Conservation (phyloP, 2,888 invertebrate species). For the Drosophila bunnanda region DNA sequence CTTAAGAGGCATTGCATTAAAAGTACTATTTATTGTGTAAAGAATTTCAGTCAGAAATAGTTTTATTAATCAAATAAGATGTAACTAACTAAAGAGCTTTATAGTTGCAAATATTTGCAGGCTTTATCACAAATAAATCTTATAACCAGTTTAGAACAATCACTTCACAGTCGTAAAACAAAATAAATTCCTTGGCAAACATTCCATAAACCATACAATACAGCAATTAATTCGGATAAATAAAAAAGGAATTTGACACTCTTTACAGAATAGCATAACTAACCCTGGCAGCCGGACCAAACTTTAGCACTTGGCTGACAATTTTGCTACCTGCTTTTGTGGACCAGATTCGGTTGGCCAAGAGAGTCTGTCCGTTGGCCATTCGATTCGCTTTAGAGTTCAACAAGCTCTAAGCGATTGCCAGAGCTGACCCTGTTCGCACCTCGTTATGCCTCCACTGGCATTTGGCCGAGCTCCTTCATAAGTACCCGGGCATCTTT, state of each 20-base stretch:
- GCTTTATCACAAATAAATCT: too few species aligned
- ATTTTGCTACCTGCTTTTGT: constrained; percentile 9
- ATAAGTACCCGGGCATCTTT: constrained; percentile 33
- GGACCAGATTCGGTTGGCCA: constrained; percentile 37
- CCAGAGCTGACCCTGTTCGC: constrained; percentile 67
- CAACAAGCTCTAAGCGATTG: constrained; percentile 27
- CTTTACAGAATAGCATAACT: constrained; percentile 9
- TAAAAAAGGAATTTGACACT: constrained; percentile 6
- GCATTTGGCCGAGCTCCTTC: constrained; percentile 37
- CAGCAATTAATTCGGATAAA: constrained; percentile 4
- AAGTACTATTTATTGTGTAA: too few species aligned
- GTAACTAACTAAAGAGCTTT: background rate
- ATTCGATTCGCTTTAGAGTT: constrained; percentile 7
- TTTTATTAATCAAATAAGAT: background rate
- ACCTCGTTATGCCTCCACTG: constrained; percentile 61
- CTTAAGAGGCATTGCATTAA: too few species aligned
- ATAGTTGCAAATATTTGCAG: background rate
- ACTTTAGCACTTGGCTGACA: constrained; percentile 30
- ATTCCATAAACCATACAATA: constrained; percentile 7
- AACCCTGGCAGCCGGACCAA: background rate
- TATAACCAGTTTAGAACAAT: background rate
- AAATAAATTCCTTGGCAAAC: background rate
- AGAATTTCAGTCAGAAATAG: background rate
- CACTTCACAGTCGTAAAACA: background rate
- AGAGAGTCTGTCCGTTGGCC: constrained; percentile 5